A percentile compares a stretch with the other conserved stretches of the same genome.
Conservation (phyloP, 53 echinoderm and acorn worm species). For the Pentamera pediparva region DNA sequence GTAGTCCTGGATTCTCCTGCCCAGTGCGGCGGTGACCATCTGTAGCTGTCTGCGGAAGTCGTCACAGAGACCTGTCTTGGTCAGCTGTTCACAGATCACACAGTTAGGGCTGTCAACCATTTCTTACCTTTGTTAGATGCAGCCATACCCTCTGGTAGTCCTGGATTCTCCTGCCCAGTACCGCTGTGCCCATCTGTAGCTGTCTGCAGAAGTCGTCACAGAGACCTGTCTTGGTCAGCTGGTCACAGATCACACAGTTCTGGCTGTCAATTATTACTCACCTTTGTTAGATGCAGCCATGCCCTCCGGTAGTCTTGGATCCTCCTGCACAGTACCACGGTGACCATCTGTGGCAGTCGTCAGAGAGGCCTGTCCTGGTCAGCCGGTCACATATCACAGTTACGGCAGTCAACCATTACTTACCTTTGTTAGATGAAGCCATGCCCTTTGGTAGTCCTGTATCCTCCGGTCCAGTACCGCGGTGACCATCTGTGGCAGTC, state of each 20-base stretch:
- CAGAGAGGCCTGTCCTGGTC: slow-evolving; percentile 74
- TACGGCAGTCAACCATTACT: too few relatives aligned
- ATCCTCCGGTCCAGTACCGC: slow-evolving; percentile 60
- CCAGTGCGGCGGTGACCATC: slow-evolving; percentile 52
- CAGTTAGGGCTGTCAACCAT: slow-evolving; percentile 90
- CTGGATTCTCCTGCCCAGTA: slow-evolving; percentile 58
- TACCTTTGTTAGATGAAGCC: slow-evolving; percentile 24
- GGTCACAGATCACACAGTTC: slow-evolving; percentile 86
- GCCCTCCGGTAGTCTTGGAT: slow-evolving; percentile 67
- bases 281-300: slow-evolving; percentile 26
- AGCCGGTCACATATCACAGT: slow-evolving; percentile 79
- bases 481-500: slow-evolving; percentile 65
- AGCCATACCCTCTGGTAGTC: slow-evolving; percentile 59
- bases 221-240: slow-evolving; percentile 70
- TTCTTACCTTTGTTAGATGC: slow-evolving; percentile 20
- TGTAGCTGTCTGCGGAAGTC: slow-evolving; percentile 64
- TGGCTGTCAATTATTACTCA: too few relatives aligned
- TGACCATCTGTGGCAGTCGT: slow-evolving; percentile 63
- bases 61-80: slow-evolving; percentile 72
- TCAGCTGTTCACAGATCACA: slow-evolving; percentile 74
- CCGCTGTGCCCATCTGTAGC: slow-evolving; percentile 60
- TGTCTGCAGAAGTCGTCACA: slow-evolving; percentile 61
- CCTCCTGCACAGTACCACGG: slow-evolving; percentile 56
- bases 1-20: slow-evolving; percentile 63
- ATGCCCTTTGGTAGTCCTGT: slow-evolving; percentile 59